A percentile compares a stretch with the other conserved stretches of the same genome.
Conservation (phyloP, 2,113 vertebrate species). For the Muntiacus reevesi region DNA sequence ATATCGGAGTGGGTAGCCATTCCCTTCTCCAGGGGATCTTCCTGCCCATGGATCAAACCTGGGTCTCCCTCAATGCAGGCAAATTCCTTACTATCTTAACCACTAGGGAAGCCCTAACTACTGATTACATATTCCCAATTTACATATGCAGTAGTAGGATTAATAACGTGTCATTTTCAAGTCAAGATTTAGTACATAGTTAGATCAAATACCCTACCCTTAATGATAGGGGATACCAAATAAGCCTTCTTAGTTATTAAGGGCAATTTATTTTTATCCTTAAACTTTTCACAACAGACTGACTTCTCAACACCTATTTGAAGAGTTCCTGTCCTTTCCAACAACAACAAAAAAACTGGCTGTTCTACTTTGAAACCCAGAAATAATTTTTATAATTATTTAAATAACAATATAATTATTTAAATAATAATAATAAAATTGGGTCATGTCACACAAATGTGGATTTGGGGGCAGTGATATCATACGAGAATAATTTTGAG, state of each 20-base stretch:
- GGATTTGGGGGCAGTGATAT: not conserved
- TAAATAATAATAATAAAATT: not conserved
- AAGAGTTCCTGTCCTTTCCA: not conserved
- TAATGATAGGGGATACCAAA: not conserved
- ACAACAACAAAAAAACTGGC: not conserved
- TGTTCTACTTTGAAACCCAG: not conserved
- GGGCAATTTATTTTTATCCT: not conserved
- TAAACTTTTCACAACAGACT: not conserved
- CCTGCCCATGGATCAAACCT: not conserved
- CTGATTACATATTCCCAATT: not conserved
- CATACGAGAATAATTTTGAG: not conserved
- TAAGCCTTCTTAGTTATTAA: not conserved
- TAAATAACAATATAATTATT: not conserved
- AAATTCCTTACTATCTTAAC: not conserved
- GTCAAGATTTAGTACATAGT: not conserved
- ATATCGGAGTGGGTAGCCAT: not conserved
- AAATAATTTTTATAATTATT: not conserved
- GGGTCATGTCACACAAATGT: not conserved
- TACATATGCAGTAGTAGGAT: not conserved
- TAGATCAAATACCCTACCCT: not conserved
- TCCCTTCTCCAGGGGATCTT: not conserved
- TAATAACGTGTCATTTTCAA: conserved; percentile 1
- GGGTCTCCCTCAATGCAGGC: not conserved
- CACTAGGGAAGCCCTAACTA: not conserved
- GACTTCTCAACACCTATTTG: not conserved